Base-by-base conservation (phyloP, 1,140 invertebrate genomes). In the Neodiprion pinetum region DNA sequence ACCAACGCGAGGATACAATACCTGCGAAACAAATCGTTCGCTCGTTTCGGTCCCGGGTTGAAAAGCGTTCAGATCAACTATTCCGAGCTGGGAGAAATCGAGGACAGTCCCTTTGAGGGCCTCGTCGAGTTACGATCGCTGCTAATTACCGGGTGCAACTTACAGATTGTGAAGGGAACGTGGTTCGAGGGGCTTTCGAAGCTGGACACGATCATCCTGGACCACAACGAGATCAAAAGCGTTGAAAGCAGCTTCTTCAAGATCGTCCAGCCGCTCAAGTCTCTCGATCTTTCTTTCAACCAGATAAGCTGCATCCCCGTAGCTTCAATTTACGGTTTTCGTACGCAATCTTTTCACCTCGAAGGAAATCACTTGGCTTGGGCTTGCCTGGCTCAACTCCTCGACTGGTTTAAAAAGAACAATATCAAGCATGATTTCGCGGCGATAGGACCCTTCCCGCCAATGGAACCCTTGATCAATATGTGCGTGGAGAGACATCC, bases 111-210 rank as follows among this genome's bases (percentile, higher is more conserved):
- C 5, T 53, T 78, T 5, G 75, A 61, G 28, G 76, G 76, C 75
- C 48, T 78, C 8, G 72, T 72, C 11, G 70, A 76, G 47, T 28
- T 78, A 11, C 75, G 74, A 65, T 69, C 50, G 17, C 70, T 78
- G 7, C 17, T 72, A 1, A 21, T 78, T n/a, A 50, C 72, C 3
- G 48, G 71, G 8, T 75, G 75, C 48, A 72, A 76, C 17, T 53
- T 78, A 10, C 75, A 69, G 1, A 50, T 17, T 47, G 12, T 78
- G 2, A 76, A 78, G n/a, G 66, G 74, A 5, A n/a, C 47, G 2
- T 78, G 77, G 77, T 78, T 78, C 67, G 70, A 70, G 47, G 71
- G 75, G 12, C 70, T 67, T 9, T 14, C 72, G 0, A 78, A 74
- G 7, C 49, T 78, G 1, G 17, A 74, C 1, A 72, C 71, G 14